Evolutionary conservation across 2,113 vertebrate genomes (phyloP), one percentile per base, ranked within the genome.

Genomic region (Donacobius atricapilla): DNA sequence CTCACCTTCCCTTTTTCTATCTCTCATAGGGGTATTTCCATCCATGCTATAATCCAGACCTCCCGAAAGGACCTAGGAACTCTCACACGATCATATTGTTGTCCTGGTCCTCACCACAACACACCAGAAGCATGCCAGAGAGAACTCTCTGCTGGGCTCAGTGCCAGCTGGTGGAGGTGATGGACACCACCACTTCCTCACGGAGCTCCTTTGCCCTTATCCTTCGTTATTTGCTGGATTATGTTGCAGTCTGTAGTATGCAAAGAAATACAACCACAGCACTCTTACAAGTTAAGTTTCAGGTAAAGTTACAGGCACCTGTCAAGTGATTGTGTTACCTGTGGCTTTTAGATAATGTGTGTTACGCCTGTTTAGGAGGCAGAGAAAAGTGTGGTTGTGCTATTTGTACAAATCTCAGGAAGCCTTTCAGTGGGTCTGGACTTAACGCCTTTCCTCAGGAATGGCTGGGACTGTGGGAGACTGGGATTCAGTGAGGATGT

Each of bases 401-500:
- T 72, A 1, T 57, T 25, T 31, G 47, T 61, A 65, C 68, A 33
- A 14, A 78, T 4, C 39, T 48, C 35, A 39, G 54, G 54, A 93
- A 61, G 15, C 11, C 48, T 64, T 54, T 45, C 70, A 23, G 21
- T 3, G 42, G 63, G 21, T 50, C 66, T 83, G 66, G 53, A 28
- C 15, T 76, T 48, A 10, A 10, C 0, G 0, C 28, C 31, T 77
- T 69, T 81, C 56, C 65, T 66, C 82, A 73, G 56, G 58, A 73
- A 65, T 2, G 48, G 15, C 60, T 0, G 0, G 33, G 40, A 35
- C 66, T 50, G 48, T 0, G 5, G n/a, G 0, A 51, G 27, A 51
- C 58, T 39, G 44, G 50, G 30, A 31, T 24, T 44, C 54, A 39
- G 3, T 3, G 39, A 63, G 33, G n/a, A 28, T 50, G 60, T 78